Evolutionary conservation across 2,888 invertebrate species (phyloP).

Genomic region (Drosophila dives): DNA sequence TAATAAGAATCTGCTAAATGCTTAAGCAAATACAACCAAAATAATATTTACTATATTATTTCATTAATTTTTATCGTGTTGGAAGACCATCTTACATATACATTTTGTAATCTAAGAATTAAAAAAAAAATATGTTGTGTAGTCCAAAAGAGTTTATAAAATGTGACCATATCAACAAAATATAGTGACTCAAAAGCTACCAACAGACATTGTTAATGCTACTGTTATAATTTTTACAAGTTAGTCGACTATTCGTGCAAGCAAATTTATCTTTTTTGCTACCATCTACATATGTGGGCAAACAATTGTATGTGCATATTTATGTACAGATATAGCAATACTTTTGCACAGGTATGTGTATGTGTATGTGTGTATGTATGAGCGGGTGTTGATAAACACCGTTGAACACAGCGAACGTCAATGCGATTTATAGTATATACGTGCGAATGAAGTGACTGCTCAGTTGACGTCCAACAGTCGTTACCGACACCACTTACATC

Average conservation of each 20-base stretch:
- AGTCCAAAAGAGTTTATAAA: background rate
- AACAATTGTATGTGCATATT: constrained; percentile 8
- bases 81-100: background rate
- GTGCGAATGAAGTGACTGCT: constrained; percentile 28
- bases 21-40: background rate
- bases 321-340: constrained; percentile 1
- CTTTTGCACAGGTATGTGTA: background rate
- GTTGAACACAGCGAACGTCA: constrained; percentile 46
- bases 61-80: background rate
- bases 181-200: background rate
- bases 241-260: constrained; percentile 36
- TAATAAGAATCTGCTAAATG: background rate
- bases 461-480: constrained; percentile 67
- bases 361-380: constrained; percentile 1
- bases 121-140: background rate
- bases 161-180: background rate
- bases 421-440: constrained; percentile 36
- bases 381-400: constrained; percentile 39
- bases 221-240: constrained; percentile 36
- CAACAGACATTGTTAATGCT: constrained; percentile 8
- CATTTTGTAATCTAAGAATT: background rate
- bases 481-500: constrained; percentile 47
- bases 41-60: background rate
- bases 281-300: constrained; percentile 23
- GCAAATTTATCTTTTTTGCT: constrained; percentile 41